These are phyloP conservation scores for Oncorhynchus tshawytscha DNA, from an alignment of 2,113 vertebrate genomes.

Conservation along the genomic window DNA sequence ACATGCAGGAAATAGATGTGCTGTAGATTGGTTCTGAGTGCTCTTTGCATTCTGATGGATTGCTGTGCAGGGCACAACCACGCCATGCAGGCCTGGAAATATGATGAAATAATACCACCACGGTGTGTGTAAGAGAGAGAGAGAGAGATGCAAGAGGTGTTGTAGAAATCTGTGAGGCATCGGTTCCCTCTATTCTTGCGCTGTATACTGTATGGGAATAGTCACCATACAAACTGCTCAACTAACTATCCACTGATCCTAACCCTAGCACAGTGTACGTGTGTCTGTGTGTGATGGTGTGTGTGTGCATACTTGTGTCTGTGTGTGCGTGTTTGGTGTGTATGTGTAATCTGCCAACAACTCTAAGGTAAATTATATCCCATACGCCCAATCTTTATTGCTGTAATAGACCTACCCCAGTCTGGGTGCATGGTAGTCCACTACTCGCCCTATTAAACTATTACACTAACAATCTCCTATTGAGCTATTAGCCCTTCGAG, in stretches of 20 bases:
- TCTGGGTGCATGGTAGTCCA: not conserved
- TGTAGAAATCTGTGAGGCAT: not conserved
- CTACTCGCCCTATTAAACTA: slow-evolving; percentile 50
- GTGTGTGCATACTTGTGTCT: too few relatives aligned
- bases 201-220: not conserved
- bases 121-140: not conserved
- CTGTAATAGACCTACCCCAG: not conserved
- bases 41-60: slow-evolving; percentile 18
- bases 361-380: not conserved
- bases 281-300: not conserved
- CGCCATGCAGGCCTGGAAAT: not conserved
- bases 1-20: slow-evolving; percentile 11
- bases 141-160: not conserved
- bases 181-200: not conserved
- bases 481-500: slow-evolving; percentile 61
- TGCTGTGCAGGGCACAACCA: not conserved
- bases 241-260: too few relatives aligned
- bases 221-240: too few relatives aligned
- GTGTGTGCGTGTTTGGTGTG: not conserved
- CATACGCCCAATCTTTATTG: not conserved
- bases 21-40: slow-evolving; percentile 11
- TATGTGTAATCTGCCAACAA: slow-evolving; percentile 25
- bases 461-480: slow-evolving; percentile 61
- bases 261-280: not conserved
- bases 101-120: not conserved